These are phyloP conservation scores for Magallana ariakensis DNA, from an alignment of 1,140 invertebrate genomes.

Conservation along the genomic window DNA sequence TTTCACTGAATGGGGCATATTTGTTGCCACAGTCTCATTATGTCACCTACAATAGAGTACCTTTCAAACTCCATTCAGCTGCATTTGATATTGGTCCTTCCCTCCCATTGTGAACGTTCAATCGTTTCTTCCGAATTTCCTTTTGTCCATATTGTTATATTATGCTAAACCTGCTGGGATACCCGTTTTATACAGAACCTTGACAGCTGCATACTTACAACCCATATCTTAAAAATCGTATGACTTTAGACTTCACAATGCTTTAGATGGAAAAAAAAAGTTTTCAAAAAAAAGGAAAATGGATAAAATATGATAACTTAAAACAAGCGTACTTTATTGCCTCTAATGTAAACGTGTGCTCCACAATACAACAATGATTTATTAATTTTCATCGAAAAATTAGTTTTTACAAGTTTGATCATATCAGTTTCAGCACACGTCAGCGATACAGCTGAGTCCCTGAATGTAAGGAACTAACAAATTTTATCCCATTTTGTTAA, in stretches of 20 bases:
- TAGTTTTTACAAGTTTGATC: not conserved
- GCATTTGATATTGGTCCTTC: slow-evolving; percentile 62
- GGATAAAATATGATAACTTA: not conserved
- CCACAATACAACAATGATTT: slow-evolving; percentile 1
- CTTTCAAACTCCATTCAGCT: slow-evolving; percentile 78
- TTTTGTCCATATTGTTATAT: slow-evolving; percentile 72
- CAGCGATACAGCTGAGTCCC: not conserved
- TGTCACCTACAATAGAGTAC: slow-evolving; percentile 70
- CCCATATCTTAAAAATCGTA: not conserved
- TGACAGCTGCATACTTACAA: slow-evolving; percentile 26
- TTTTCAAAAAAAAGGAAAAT: not conserved
- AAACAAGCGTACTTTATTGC: not conserved
- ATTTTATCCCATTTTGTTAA: not conserved
- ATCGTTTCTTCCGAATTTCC: slow-evolving; percentile 80
- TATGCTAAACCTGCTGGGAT: slow-evolving; percentile 52
- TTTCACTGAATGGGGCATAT: slow-evolving; percentile 74
- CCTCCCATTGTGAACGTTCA: slow-evolving; percentile 61
- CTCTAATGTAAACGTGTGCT: not conserved
- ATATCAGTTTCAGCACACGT: slow-evolving; percentile 6
- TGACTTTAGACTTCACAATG: not conserved
- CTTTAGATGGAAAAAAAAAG: not conserved
- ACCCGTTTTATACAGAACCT: slow-evolving; percentile 40
- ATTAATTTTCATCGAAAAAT: slow-evolving; percentile 17
- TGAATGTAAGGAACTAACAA: not conserved
- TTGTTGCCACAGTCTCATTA: slow-evolving; percentile 77